These are phyloP conservation scores for Palaemon carinicauda DNA, from an alignment of 1,140 invertebrate genomes.

Conservation along the genomic window DNA sequence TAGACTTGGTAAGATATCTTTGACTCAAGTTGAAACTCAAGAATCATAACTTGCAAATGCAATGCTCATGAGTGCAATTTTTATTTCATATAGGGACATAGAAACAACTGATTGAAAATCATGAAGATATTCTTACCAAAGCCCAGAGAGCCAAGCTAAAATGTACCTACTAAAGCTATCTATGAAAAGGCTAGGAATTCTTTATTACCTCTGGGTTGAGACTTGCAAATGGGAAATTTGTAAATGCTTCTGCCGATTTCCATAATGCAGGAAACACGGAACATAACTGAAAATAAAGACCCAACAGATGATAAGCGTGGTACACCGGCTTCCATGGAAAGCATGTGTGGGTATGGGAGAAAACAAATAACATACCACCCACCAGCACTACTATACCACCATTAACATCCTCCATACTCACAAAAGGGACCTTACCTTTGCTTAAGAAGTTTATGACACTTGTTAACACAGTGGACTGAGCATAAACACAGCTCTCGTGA, in stretches of 20 bases:
- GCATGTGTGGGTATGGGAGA: not conserved
- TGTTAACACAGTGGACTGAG: not conserved
- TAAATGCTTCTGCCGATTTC: conserved; percentile 60
- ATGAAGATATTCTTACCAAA: conserved; percentile 25
- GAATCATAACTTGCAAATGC: too few species aligned
- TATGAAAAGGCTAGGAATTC: conserved; percentile 40
- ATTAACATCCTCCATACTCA: not conserved
- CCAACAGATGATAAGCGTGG: conserved; percentile 48
- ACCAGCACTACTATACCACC: not conserved
- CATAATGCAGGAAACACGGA: conserved; percentile 61
- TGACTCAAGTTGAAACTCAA: not conserved
- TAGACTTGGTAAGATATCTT: conserved; percentile 42
- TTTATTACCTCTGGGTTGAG: conserved; percentile 60
- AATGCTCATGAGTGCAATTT: not conserved
- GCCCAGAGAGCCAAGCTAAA: conserved; percentile 44
- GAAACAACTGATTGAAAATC: not conserved
- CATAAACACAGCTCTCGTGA: conserved; percentile 49
- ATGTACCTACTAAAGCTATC: conserved; percentile 50
- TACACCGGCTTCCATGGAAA: not conserved
- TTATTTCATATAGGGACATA: not conserved
- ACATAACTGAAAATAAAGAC: conserved; percentile 59
- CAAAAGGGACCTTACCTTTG: conserved; percentile 24
- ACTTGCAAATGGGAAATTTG: conserved; percentile 60
- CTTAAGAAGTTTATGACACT: conserved; percentile 16
- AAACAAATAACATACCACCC: not conserved